Evolutionary conservation across 2,888 invertebrate genomes (phyloP).

Genomic region (Hirtodrosophila alboralis): DNA sequence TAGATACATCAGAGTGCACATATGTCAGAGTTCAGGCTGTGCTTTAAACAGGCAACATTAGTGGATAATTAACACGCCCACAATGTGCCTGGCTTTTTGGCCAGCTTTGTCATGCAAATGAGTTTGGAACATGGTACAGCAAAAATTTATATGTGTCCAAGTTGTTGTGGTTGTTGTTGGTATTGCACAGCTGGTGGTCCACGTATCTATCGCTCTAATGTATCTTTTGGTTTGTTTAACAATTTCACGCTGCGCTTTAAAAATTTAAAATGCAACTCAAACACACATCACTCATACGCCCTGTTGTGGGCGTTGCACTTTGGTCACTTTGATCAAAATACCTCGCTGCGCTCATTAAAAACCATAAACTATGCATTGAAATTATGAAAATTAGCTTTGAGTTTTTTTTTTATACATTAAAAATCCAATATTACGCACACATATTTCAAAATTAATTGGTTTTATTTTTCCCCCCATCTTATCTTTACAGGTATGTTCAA

Average conservation of each 20-base stretch:
- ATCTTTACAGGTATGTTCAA: slow-evolving; percentile 66
- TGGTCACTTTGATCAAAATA: slow-evolving; percentile 26
- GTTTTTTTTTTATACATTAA: no score
- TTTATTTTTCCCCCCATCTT: no score
- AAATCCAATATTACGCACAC: slow-evolving; percentile 1
- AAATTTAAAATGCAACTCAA: slow-evolving; percentile 32
- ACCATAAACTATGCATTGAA: slow-evolving; percentile 34
- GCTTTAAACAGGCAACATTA: slow-evolving; percentile 68
- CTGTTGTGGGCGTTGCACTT: slow-evolving; percentile 35
- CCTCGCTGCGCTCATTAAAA: slow-evolving; percentile 43
- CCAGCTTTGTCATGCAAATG: slow-evolving; percentile 78
- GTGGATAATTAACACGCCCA: slow-evolving; percentile 79
- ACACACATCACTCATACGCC: slow-evolving; percentile 70
- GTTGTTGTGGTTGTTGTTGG: no score
- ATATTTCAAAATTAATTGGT: slow-evolving; percentile 38
- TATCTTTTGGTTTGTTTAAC: slow-evolving; percentile 27
- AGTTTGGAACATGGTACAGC: slow-evolving; percentile 46
- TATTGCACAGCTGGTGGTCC: slow-evolving; percentile 66
- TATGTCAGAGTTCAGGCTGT: slow-evolving; percentile 69
- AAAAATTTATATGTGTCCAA: slow-evolving; percentile 53
- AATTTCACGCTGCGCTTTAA: slow-evolving; percentile 66
- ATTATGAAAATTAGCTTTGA: slow-evolving; percentile 53
- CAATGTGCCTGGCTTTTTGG: slow-evolving; percentile 59
- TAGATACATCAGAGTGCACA: slow-evolving; percentile 12
- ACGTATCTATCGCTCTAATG: slow-evolving; percentile 3